Conservation (phyloP, 2,888 invertebrate genomes). For the Diarsia mendica region DNA sequence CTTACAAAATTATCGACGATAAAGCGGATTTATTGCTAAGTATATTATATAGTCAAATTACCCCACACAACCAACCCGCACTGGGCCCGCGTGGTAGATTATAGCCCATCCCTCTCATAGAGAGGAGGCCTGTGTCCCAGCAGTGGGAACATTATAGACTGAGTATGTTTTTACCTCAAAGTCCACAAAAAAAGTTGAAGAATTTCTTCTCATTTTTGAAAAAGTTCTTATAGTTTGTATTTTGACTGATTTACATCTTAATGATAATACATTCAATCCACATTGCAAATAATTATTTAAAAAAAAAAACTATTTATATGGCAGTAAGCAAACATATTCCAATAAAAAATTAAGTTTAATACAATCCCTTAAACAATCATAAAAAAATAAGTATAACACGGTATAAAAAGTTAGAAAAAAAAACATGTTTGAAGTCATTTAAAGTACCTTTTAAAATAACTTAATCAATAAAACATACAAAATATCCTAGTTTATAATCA, state of each 20-base stretch:
- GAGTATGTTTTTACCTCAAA: neutral
- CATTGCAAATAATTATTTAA: conserved; percentile 1
- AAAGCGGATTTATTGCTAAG: conserved; percentile 47
- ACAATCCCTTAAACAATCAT: conserved; percentile 12
- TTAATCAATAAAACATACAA: neutral
- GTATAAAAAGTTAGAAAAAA: conserved; percentile 21
- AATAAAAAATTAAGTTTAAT: conserved; percentile 16
- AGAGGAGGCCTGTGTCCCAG: neutral
- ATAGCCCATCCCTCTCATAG: neutral
- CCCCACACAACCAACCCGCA: neutral
- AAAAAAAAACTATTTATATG: neutral
- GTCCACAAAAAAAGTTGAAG: neutral
- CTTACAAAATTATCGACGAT: conserved; percentile 26
- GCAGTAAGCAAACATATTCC: neutral
- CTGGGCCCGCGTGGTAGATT: neutral
- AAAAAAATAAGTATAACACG: conserved; percentile 16
- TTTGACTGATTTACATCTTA: no score
- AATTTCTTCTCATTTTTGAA: neutral
- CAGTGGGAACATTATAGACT: neutral
- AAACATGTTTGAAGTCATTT: conserved; percentile 26
- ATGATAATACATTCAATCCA: neutral
- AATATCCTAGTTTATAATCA: conserved; percentile 38
- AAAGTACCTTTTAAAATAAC: conserved; percentile 37
- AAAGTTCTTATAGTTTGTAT: no score
- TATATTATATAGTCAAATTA: conserved; percentile 7